These are phyloP conservation scores for Oryzias melastigma DNA, from an alignment of 2,113 vertebrate genomes.

Conservation along the genomic window DNA sequence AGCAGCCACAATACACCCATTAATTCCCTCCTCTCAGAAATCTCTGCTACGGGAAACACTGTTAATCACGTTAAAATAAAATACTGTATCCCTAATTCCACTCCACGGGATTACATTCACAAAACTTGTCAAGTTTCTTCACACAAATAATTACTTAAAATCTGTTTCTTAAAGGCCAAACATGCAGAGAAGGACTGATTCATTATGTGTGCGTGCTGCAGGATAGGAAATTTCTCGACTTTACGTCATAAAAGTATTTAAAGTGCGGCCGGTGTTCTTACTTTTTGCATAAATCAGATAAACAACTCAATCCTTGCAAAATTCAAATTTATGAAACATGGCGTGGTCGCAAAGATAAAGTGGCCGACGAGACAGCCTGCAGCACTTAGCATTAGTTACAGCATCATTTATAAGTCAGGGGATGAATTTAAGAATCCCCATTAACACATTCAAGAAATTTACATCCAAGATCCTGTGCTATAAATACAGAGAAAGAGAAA, in stretches of 20 bases:
- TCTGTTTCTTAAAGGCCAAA: conserved; percentile 51
- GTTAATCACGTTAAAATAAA: conserved; percentile 59
- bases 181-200: conserved; percentile 28
- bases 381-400: conserved; percentile 29
- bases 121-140: conserved; percentile 56
- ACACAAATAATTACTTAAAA: conserved; percentile 56
- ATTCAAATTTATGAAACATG: background rate
- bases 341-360: conserved; percentile 5
- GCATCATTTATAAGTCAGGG: conserved; percentile 21
- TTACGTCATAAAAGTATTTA: background rate
- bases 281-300: background rate
- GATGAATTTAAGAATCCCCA: conserved; percentile 38
- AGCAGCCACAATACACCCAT: conserved; percentile 47
- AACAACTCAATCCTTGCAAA: background rate
- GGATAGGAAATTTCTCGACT: conserved; percentile 20
- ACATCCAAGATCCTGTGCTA: conserved; percentile 46
- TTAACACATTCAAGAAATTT: conserved; percentile 44
- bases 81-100: conserved; percentile 50
- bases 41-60: conserved; percentile 41
- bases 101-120: conserved; percentile 64
- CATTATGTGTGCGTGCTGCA: conserved; percentile 36
- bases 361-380: conserved; percentile 20
- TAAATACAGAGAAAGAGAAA: conserved; percentile 59
- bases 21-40: conserved; percentile 47
- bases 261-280: background rate